These are phyloP conservation scores for Syngnathoides biaculeatus DNA, from an alignment of 2,113 vertebrate genomes.

Conservation along the genomic window DNA sequence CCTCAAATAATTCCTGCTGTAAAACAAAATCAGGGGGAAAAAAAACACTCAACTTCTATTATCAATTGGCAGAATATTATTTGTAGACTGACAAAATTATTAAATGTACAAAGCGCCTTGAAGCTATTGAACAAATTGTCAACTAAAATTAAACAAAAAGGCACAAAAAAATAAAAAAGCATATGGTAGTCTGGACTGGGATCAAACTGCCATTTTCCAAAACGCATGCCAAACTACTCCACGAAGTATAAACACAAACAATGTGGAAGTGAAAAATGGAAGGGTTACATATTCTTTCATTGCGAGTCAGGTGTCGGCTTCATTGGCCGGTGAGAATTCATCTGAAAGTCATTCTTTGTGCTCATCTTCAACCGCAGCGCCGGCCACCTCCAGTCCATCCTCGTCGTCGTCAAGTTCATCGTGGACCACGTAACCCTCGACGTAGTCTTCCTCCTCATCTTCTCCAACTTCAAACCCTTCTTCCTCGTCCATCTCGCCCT, in stretches of 20 bases:
- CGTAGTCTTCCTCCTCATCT: conserved; percentile 28
- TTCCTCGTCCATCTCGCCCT: conserved; percentile 30
- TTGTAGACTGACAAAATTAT: neutral
- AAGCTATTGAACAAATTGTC: conserved; percentile 13
- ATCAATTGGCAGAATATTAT: conserved; percentile 3
- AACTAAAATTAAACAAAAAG: conserved; percentile 38
- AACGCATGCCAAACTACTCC: neutral
- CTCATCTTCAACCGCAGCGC: conserved; percentile 21
- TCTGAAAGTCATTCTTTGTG: conserved; percentile 33
- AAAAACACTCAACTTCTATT: conserved; percentile 3
- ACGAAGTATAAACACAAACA: neutral
- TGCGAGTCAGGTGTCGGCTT: neutral
- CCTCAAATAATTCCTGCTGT: neutral
- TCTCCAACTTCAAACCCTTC: conserved; percentile 48
- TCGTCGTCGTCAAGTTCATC: conserved; percentile 44
- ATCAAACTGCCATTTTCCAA: neutral
- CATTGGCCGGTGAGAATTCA: neutral
- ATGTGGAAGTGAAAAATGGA: neutral
- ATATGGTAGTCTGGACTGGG: neutral
- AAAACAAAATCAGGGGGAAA: no score
- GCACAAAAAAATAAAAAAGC: conserved; percentile 27
- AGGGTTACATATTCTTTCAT: neutral
- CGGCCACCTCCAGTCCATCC: conserved; percentile 16
- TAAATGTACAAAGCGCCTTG: conserved; percentile 16
- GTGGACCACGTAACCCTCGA: conserved; percentile 46